These are phyloP conservation scores for Rhadina sibilatrix DNA, from an alignment of 2,113 vertebrate genomes.

Conservation along the genomic window DNA sequence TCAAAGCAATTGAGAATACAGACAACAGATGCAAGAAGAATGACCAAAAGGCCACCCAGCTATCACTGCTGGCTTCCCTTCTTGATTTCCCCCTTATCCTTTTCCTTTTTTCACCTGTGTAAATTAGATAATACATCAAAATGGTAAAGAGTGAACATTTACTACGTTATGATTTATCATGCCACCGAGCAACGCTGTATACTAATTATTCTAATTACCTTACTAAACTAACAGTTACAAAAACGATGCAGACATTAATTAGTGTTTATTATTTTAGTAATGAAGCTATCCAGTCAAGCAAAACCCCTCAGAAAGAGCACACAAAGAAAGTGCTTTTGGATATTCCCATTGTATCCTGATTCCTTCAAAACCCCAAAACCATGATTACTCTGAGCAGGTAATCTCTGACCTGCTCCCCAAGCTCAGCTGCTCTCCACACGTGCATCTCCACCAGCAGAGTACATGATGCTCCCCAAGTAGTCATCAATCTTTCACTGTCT, in stretches of 20 bases:
- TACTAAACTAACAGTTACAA: slow-evolving; percentile 72
- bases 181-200: slow-evolving; percentile 50
- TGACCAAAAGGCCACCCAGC: slow-evolving; percentile 36
- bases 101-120: slow-evolving; percentile 25
- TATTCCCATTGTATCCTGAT: not conserved
- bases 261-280: slow-evolving; percentile 71
- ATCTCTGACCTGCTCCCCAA: not conserved
- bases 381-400: not conserved
- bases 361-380: not conserved
- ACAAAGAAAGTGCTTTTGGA: slow-evolving; percentile 15
- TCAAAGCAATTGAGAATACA: not conserved
- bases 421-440: not conserved
- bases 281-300: slow-evolving; percentile 64
- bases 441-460: slow-evolving; percentile 21
- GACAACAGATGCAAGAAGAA: slow-evolving; percentile 34
- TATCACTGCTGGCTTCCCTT: not conserved
- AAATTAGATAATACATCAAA: slow-evolving; percentile 78
- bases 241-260: slow-evolving; percentile 74
- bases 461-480: not conserved
- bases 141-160: slow-evolving; percentile 69
- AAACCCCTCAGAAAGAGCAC: slow-evolving; percentile 1
- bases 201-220: slow-evolving; percentile 80
- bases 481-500: slow-evolving; percentile 57
- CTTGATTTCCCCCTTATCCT: not conserved
- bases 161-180: slow-evolving; percentile 74